Percentiles rank a stretch among this genome's conserved stretches.
Evolutionary conservation across 1,140 invertebrate genomes (phyloP).

Genomic region (Andricus grossulariae): DNA sequence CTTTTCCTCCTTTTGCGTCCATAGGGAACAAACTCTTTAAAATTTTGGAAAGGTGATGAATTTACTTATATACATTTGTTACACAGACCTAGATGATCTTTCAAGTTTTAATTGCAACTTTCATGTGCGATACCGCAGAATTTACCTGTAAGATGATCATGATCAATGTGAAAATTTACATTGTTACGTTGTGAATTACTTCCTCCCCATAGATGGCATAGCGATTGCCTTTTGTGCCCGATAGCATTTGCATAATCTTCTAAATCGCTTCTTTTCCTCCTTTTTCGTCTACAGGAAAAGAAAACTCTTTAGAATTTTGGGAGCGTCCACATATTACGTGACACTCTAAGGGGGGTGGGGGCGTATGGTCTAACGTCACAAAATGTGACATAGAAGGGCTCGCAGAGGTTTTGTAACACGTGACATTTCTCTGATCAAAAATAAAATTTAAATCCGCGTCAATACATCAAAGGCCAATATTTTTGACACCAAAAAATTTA

Average conservation of each 20-base stretch:
- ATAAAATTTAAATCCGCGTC: no score
- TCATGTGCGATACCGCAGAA: not conserved
- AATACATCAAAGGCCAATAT: no score
- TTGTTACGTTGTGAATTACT: constrained; percentile 8
- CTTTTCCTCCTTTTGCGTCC: not conserved
- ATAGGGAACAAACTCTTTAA: not conserved
- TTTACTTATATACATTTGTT: not conserved
- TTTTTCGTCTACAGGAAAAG: not conserved
- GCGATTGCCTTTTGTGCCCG: not conserved
- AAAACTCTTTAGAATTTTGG: not conserved
- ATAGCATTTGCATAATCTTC: constrained; percentile 19
- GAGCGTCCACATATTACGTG: no score
- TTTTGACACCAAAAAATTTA: no score
- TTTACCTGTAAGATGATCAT: not conserved
- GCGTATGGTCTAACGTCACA: no score
- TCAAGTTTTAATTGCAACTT: no score
- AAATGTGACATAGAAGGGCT: no score
- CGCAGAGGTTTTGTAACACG: no score
- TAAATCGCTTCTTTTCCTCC: not conserved
- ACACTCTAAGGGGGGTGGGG: no score
- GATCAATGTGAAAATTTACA: not conserved
- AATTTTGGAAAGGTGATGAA: not conserved
- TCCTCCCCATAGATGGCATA: not conserved
- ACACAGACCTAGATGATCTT: no score
- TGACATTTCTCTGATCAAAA: no score